Evolutionary conservation across 64 coral and sea anemone species (phyloP), one percentile per base, ranked within the genome.

Genomic region (Platygyra sinensis): DNA sequence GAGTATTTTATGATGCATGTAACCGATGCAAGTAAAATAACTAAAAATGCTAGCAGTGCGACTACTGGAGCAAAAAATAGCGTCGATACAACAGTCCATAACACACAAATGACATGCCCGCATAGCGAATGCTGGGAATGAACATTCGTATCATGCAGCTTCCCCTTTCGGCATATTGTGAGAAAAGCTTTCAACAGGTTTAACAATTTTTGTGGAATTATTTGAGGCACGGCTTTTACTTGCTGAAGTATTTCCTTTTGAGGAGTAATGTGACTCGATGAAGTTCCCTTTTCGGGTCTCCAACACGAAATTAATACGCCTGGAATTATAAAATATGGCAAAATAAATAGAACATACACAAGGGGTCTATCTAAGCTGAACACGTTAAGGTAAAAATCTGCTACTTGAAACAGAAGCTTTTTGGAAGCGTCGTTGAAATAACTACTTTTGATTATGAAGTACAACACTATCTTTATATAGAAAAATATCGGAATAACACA

Each of bases 401-500:
- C 60, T 69, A 79, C 28, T 79, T 89, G 87, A 79, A 89, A 89
- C 20, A 89, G 62, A 30, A 90, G 63, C 30, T 72, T 90, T 22
- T 27, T 72, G 65, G 88, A 90, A 62, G 88, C 75, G 1, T 80
- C 62, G 18, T 90, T 63, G 17, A 80, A 72, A 77, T 54, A 17
- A 5, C 17, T 77, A 52, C 76, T 46, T 71, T 89, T 89, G 64
- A 89, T 89, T 79, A 89, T 79, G 19, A 71, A 60, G 76, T 89
- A 89, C 42, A 90, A 79, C 16, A 55, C 1, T 13, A 72, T 2
- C 46, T 80, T 90, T 17, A 90, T 54, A 20, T 80, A 90, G 32
- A 90, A 90, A 76, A 79, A 90, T 72, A 80, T 69, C 10, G 88
- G 88, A 72, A 90, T 89, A 72, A 90, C 49, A 80, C 38, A 64